Conservation (phyloP, 2,113 vertebrate genomes). For the Rhadina sibilatrix region DNA sequence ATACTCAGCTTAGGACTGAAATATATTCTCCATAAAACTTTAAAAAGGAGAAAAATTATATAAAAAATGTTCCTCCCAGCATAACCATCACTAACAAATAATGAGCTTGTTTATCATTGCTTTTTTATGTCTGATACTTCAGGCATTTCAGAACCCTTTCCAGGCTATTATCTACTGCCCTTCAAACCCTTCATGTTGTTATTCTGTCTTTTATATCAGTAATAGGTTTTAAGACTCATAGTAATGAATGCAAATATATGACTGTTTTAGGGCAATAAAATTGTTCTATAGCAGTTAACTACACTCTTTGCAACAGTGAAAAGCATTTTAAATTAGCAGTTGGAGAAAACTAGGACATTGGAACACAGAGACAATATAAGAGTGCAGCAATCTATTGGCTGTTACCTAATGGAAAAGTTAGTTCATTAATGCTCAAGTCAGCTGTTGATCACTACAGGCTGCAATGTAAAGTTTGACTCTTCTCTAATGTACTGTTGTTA, state of each 20-base stretch:
- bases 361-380: constrained; percentile 12
- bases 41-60: constrained; percentile 34
- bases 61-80: constrained; percentile 21
- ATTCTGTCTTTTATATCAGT: constrained; percentile 59
- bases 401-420: constrained; percentile 38
- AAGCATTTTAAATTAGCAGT: constrained; percentile 59
- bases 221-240: constrained; percentile 52
- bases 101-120: constrained; percentile 49
- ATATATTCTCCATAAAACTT: constrained; percentile 36
- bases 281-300: constrained; percentile 38
- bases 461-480: background rate
- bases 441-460: background rate
- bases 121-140: constrained; percentile 41
- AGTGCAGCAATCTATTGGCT: constrained; percentile 22
- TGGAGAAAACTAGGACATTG: constrained; percentile 57
- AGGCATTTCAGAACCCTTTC: constrained; percentile 38
- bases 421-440: constrained; percentile 10
- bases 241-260: constrained; percentile 71
- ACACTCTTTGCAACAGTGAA: constrained; percentile 25
- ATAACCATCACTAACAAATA: constrained; percentile 30
- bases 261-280: constrained; percentile 62
- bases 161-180: constrained; percentile 51
- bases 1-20: constrained; percentile 35
- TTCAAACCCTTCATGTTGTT: constrained; percentile 60
- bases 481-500: background rate